Conservation (phyloP, 2,888 invertebrate genomes). For the Globia sparganii region DNA sequence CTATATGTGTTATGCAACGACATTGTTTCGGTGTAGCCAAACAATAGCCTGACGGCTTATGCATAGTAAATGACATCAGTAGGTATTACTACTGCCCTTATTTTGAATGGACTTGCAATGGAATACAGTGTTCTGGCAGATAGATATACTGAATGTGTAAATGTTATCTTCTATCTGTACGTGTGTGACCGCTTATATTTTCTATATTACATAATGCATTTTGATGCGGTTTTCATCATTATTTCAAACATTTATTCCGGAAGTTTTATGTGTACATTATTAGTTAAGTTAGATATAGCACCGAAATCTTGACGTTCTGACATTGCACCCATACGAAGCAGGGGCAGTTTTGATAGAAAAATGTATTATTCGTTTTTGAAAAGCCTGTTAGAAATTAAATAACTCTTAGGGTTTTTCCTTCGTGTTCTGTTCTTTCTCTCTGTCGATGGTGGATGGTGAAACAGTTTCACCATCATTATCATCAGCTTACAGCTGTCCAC, state of each 20-base stretch:
- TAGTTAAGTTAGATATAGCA: too few species aligned
- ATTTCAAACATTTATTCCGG: too few species aligned
- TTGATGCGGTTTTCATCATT: neutral
- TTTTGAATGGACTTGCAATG: conserved; percentile 12
- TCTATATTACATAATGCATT: neutral
- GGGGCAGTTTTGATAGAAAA: neutral
- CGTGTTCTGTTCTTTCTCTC: too few species aligned
- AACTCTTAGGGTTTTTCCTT: neutral
- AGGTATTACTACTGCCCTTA: conserved; percentile 13
- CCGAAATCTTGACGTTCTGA: neutral
- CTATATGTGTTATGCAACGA: conserved; percentile 48
- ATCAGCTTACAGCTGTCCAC: neutral
- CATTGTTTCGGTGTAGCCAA: conserved; percentile 53
- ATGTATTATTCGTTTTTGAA: neutral
- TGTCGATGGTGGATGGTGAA: neutral
- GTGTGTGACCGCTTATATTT: too few species aligned
- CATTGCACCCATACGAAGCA: too few species aligned
- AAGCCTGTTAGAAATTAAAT: neutral
- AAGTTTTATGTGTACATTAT: too few species aligned
- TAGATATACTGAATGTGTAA: neutral
- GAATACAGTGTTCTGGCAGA: neutral
- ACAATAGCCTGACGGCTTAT: conserved; percentile 49
- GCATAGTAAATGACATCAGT: conserved; percentile 33
- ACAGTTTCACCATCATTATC: neutral
- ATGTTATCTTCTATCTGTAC: too few species aligned